Conservation (phyloP, 1,140 invertebrate genomes). For the Odontomachus brunneus region DNA sequence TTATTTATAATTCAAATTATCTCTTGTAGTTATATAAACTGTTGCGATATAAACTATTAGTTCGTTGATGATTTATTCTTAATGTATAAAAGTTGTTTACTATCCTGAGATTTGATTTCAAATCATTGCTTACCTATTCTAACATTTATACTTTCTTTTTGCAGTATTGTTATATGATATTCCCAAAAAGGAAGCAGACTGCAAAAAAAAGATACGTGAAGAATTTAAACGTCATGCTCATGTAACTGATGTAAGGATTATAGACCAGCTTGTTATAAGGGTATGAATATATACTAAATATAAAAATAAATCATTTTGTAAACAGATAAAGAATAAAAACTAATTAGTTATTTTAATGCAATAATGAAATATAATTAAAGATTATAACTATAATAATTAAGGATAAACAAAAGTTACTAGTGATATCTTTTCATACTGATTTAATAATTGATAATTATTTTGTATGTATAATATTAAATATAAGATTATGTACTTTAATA, state of each 20-base stretch:
- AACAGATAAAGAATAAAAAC: neutral
- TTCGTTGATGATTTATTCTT: neutral
- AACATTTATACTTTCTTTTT: constrained; percentile 73
- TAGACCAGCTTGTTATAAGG: constrained; percentile 96
- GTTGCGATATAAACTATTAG: neutral
- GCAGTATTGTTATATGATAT: constrained; percentile 92
- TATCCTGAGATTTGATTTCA: neutral
- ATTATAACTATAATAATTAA: neutral
- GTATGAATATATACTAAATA: constrained; percentile 84
- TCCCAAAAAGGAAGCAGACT: constrained; percentile 89
- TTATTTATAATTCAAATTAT: neutral
- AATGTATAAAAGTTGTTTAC: constrained; percentile 23
- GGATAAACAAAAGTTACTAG: neutral
- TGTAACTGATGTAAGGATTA: constrained; percentile 93
- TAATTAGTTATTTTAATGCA: constrained; percentile 23
- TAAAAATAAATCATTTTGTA: neutral
- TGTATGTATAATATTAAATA: neutral
- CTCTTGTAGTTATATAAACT: constrained; percentile 24
- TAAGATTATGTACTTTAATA: constrained; percentile 80
- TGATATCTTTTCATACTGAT: neutral
- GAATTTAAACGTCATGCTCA: constrained; percentile 92
- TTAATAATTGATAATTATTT: neutral
- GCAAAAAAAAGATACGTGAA: constrained; percentile 91
- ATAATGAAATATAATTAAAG: neutral
- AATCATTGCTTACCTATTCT: neutral